Evolutionary conservation across 2,113 vertebrate species (phyloP).

Genomic region (Bothrops jararaca): DNA sequence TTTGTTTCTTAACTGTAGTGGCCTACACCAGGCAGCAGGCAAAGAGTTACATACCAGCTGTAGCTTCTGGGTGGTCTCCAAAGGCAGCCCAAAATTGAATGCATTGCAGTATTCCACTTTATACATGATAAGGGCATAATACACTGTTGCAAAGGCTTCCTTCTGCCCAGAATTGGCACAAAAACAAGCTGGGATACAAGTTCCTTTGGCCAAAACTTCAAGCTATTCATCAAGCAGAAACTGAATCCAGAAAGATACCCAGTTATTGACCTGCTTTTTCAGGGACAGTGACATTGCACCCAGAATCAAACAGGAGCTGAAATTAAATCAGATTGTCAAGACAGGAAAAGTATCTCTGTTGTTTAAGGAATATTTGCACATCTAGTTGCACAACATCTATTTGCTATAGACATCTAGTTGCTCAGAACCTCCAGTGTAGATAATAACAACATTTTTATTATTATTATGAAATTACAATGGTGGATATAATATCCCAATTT

Average conservation of each 20-base stretch:
- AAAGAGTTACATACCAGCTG: background rate
- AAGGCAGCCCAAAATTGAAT: background rate
- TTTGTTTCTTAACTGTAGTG: background rate
- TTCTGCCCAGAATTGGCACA: background rate
- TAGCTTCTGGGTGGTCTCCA: background rate
- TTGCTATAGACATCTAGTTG: background rate
- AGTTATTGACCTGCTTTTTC: background rate
- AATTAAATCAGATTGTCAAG: background rate
- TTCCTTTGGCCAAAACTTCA: background rate
- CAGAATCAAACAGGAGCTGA: background rate
- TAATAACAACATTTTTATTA: background rate
- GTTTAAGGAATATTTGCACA: background rate
- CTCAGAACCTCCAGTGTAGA: background rate
- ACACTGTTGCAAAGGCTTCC: background rate
- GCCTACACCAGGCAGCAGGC: background rate
- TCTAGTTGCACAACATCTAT: no score
- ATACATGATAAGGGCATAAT: background rate
- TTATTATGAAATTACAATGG: background rate
- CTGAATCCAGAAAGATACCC: no score
- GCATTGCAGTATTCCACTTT: background rate
- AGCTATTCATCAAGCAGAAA: background rate
- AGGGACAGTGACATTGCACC: background rate
- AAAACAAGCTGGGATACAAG: background rate
- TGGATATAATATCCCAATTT: background rate
- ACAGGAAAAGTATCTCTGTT: background rate